Percentiles rank a stretch among this genome's conserved stretches.
phyloP scores from a whole-genome alignment of 2,888 invertebrate genomes.

The Mesoligia furuncula region DNA sequence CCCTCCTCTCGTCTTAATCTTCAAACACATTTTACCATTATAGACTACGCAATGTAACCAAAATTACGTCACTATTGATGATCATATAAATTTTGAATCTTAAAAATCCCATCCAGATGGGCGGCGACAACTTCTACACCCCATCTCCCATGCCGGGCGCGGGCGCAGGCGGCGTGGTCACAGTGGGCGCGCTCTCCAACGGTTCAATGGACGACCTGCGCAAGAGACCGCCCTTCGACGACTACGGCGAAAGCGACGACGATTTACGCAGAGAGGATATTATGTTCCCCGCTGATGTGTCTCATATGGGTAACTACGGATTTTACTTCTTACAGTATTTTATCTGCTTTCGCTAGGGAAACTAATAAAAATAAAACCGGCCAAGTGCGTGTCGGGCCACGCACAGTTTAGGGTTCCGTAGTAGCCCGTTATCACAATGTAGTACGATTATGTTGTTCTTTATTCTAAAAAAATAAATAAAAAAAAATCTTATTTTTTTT shows the following conservation, averaged over 20 bases:
- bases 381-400: no score
- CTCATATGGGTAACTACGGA: constrained; percentile 88
- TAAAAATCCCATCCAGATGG: constrained; percentile 70
- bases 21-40: background rate
- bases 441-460: no score
- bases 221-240: constrained; percentile 92
- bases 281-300: constrained; percentile 94
- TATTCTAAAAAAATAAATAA: no score
- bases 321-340: background rate
- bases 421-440: no score
- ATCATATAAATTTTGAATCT: background rate
- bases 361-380: no score
- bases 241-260: constrained; percentile 97
- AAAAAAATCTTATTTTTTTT: no score
- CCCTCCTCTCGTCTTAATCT: background rate
- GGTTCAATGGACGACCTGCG: constrained; percentile 91
- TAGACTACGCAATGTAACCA: no score
- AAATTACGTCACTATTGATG: background rate
- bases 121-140: constrained; percentile 86
- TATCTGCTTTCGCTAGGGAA: background rate
- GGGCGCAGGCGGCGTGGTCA: constrained; percentile 79
- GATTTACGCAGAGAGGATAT: constrained; percentile 96
- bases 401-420: no score
- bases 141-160: constrained; percentile 86
- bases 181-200: constrained; percentile 91